Evolutionary conservation across 2,797 vertebrate species (phyloP).

Genomic region (Eulemur mongoz): DNA sequence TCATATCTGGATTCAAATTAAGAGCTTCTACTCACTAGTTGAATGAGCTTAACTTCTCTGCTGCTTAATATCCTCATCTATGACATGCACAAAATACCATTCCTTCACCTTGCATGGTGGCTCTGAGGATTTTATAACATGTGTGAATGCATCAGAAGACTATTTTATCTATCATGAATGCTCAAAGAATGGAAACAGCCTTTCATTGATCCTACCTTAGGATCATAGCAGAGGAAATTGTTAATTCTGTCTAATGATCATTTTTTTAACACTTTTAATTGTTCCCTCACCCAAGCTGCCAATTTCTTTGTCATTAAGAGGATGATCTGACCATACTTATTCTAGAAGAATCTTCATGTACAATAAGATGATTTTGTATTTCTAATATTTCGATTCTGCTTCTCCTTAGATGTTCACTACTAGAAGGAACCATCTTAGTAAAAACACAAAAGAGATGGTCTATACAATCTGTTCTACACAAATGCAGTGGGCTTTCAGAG

Average conservation of each 20-base stretch:
- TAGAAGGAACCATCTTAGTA: not conserved
- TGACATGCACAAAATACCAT: not conserved
- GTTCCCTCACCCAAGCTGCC: not conserved
- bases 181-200: not conserved
- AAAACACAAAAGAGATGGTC: not conserved
- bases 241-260: not conserved
- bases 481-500: not conserved
- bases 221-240: not conserved
- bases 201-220: not conserved
- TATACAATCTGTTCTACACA: not conserved
- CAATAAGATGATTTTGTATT: not conserved
- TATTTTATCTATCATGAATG: rapidly evolving
- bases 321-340: not conserved
- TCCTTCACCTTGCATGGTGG: too few relatives aligned
- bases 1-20: not conserved
- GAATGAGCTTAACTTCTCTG: not conserved
- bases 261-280: not conserved
- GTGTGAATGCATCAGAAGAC: not conserved
- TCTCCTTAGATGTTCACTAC: not conserved
- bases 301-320: not conserved
- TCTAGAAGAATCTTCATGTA: not conserved
- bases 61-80: not conserved
- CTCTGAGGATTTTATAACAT: not conserved
- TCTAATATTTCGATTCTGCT: not conserved
- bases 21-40: not conserved